A percentile compares a stretch with the other conserved stretches of the same genome.
These are phyloP conservation scores for Protobothrops mucrosquamatus DNA, from an alignment of 2,113 vertebrate genomes.

Conservation along the genomic window DNA sequence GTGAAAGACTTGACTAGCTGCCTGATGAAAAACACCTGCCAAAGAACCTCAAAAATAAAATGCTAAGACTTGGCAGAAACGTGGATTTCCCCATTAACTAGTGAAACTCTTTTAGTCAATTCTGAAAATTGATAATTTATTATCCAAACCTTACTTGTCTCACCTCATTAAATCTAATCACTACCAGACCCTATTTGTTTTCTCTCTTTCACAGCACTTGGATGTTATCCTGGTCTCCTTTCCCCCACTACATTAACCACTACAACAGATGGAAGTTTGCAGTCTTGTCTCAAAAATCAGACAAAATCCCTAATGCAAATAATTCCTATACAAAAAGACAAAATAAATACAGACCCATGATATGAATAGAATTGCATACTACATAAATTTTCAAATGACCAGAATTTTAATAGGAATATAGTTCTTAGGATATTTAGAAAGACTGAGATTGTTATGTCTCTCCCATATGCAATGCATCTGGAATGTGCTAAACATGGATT, in stretches of 20 bases:
- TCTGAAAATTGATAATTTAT: conserved; percentile 10
- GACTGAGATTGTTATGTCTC: not conserved
- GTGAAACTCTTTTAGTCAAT: not conserved
- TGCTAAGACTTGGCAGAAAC: not conserved
- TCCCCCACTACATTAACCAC: not conserved
- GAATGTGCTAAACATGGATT: not conserved
- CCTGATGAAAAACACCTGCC: rapidly evolving
- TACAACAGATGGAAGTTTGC: not conserved
- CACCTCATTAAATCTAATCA: not conserved
- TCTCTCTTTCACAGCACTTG: not conserved
- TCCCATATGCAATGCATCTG: not conserved
- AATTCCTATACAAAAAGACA: not conserved
- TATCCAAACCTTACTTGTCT: not conserved
- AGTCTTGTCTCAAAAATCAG: not conserved
- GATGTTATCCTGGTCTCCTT: not conserved
- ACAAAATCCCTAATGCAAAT: not conserved
- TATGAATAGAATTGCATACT: not conserved
- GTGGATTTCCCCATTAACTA: not conserved
- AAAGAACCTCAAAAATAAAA: not conserved
- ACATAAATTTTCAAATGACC: not conserved
- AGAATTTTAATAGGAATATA: not conserved
- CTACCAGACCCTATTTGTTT: not conserved
- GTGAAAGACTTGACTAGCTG: not conserved
- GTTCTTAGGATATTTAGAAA: not conserved
- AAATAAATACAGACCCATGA: not conserved